phyloP scores from a whole-genome alignment of 2,888 invertebrate genomes.

The Operophtera brumata region DNA sequence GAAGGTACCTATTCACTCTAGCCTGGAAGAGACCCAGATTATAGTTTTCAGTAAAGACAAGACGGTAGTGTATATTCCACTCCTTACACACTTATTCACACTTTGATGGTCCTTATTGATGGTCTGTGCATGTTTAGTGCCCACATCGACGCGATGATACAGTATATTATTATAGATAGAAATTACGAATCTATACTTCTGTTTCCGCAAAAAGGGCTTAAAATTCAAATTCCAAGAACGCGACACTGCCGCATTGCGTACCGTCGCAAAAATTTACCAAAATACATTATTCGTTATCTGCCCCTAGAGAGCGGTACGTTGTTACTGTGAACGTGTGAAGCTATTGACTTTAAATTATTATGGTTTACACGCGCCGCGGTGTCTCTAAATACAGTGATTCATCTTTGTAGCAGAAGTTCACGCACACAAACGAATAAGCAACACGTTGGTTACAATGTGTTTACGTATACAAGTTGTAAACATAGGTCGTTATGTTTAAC shows the following conservation, averaged over 20 bases:
- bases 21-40: no score
- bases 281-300: constrained; percentile 74
- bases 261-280: constrained; percentile 58
- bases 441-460: not conserved
- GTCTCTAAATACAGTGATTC: constrained; percentile 9
- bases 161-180: not conserved
- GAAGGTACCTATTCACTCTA: no score
- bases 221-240: constrained; percentile 23
- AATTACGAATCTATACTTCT: not conserved
- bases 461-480: no score
- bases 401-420: constrained; percentile 1
- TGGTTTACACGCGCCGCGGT: constrained; percentile 30
- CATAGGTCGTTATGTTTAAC: no score
- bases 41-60: no score
- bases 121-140: not conserved
- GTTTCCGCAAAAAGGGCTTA: not conserved
- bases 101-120: no score
- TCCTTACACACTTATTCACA: no score
- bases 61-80: no score
- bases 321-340: constrained; percentile 41
- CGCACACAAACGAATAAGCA: not conserved
- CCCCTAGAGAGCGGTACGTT: constrained; percentile 57
- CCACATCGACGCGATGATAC: not conserved
- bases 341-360: constrained; percentile 57
- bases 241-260: constrained; percentile 63